Evolutionary conservation across 1,140 invertebrate species (phyloP), one percentile per base, ranked within the genome.

Genomic region (Piezodorus guildinii): DNA sequence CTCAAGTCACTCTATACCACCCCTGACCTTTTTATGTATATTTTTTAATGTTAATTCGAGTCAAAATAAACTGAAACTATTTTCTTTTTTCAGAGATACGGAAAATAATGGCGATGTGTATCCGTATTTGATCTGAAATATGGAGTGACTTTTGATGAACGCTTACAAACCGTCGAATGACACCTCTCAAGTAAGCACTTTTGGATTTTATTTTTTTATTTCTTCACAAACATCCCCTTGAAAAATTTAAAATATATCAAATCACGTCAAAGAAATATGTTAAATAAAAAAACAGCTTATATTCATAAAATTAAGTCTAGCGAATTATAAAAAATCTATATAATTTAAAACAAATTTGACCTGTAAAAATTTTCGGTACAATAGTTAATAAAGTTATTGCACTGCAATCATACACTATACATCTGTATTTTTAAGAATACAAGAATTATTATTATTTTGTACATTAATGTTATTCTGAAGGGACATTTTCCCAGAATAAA

Each of bases 91-190:
- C 52, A 56, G 52, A 56, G 21, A 23, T 25, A 3, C 12, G 2
- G 14, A 56, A 56, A 23, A 56, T 56, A 56, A 25, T 23, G 52
- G 23, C 52, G 46, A 49, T 49, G 3, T 19, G 4, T 49, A 49
- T 49, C 52, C 52, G 21, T 56, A 56, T 56, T 56, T 56, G 52
- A 56, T 9, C 8, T 23, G 23, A 56, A 56, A 56, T 56, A 56
- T 56, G 52, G 52, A 56, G 52, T 56, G 52, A 23, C 17, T 56
- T 56, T 56, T 56, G 52, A 56, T 56, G 52, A 56, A 25, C 52
- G 52, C 52, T 23, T 56, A 56, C 52, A 56, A 56, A 56, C 52
- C 52, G 52, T 56, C 52, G 23, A 56, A 56, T 56, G 52, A 56
- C 52, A 56, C 52, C 52, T 56, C 52, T 56, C 52, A 56, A 56